Evolutionary conservation across 2,113 vertebrate species (phyloP).

Genomic region (Barbus barbus): DNA sequence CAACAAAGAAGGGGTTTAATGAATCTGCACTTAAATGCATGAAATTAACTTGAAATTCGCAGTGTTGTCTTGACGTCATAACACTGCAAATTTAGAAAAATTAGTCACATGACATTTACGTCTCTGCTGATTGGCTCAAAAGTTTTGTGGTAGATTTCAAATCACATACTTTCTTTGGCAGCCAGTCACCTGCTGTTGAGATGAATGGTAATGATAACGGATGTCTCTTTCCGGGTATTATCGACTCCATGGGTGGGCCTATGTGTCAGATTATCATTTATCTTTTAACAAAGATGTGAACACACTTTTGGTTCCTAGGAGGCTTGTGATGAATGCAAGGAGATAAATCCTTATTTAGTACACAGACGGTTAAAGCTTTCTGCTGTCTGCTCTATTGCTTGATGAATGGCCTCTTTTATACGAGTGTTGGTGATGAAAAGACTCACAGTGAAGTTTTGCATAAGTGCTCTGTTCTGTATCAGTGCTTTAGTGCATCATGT

Average conservation of each 20-base stretch:
- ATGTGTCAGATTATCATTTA: slow-evolving; percentile 37
- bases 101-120: neutral
- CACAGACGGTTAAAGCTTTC: slow-evolving; percentile 27
- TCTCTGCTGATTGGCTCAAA: neutral
- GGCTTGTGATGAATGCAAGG: slow-evolving; percentile 34
- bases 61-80: neutral
- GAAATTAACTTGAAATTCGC: neutral
- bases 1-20: too few species aligned
- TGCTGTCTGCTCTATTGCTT: slow-evolving; percentile 22
- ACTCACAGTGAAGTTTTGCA: slow-evolving; percentile 33
- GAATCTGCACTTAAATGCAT: neutral
- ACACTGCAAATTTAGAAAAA: neutral
- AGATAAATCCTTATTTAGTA: slow-evolving; percentile 42
- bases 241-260: neutral
- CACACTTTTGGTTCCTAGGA: slow-evolving; percentile 3
- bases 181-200: neutral
- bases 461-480: slow-evolving; percentile 27
- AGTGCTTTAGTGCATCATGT: neutral
- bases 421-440: slow-evolving; percentile 33
- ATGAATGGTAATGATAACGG: slow-evolving; percentile 10
- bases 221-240: neutral
- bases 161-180: neutral
- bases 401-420: slow-evolving; percentile 26
- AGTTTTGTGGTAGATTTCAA: neutral
- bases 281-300: slow-evolving; percentile 31